Conservation (phyloP, 2,113 vertebrate genomes). For the Anas platyrhynchos region DNA sequence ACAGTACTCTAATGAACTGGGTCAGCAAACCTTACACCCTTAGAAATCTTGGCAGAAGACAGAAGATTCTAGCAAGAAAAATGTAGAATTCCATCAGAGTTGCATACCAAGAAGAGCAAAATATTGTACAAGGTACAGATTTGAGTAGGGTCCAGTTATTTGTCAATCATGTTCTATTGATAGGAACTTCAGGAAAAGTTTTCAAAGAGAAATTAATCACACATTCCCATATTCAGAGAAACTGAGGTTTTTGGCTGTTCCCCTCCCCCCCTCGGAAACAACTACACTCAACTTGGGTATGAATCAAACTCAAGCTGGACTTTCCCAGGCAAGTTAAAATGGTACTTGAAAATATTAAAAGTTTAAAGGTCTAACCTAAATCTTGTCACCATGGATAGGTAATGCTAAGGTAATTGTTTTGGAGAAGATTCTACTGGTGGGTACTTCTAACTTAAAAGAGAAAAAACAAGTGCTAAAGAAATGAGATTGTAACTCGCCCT, state of each 20-base stretch:
- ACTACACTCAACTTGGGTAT: background rate
- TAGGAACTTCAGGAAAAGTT: background rate
- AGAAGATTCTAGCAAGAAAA: background rate
- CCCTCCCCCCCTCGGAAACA: rapidly evolving
- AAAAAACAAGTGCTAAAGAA: background rate
- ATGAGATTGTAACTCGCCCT: background rate
- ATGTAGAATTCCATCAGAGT: background rate
- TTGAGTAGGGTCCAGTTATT: background rate
- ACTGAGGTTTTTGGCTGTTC: background rate
- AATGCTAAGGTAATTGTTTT: background rate
- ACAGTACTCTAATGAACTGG: background rate
- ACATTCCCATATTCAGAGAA: background rate
- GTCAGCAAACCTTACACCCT: background rate
- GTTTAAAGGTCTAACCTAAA: background rate
- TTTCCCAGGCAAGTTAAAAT: background rate
- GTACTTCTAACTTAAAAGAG: background rate
- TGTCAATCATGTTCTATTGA: background rate
- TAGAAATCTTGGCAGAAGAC: background rate
- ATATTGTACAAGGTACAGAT: background rate
- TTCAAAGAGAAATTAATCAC: background rate
- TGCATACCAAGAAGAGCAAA: background rate
- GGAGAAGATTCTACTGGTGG: background rate
- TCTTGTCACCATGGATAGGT: background rate
- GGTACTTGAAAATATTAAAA: background rate
- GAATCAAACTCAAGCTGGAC: background rate